phyloP scores from a whole-genome alignment of 2,113 vertebrate genomes.

The Hymenochirus boettgeri region DNA sequence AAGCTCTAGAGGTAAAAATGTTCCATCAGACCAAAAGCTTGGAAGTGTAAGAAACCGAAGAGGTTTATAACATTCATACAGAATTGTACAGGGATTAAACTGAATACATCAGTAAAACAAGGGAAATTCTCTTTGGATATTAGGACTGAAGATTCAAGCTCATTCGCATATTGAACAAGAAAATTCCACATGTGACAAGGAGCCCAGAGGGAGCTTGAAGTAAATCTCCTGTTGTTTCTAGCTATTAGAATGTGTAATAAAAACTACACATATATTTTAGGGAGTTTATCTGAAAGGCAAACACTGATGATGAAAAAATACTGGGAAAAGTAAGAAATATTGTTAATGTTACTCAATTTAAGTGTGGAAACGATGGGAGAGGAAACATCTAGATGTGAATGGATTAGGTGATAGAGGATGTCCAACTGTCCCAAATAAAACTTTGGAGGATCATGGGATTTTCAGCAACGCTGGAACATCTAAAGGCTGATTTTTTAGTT shows the following conservation, averaged over 20 bases:
- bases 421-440: too few relatives aligned
- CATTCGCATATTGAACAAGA: constrained; percentile 15
- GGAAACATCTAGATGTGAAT: too few relatives aligned
- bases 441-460: too few relatives aligned
- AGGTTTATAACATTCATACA: constrained; percentile 17
- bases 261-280: constrained; percentile 1
- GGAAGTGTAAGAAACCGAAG: constrained; percentile 7
- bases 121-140: constrained; percentile 23
- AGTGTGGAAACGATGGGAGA: too few relatives aligned
- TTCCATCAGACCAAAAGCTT: constrained; percentile 18
- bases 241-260: constrained; percentile 19
- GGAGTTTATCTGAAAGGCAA: constrained; percentile 4
- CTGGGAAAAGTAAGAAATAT: too few relatives aligned
- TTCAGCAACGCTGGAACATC: too few relatives aligned
- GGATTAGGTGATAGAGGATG: too few relatives aligned
- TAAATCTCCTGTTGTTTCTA: constrained; percentile 10
- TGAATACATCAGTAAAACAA: constrained; percentile 16
- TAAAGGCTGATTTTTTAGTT: too few relatives aligned
- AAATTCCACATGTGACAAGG: neutral
- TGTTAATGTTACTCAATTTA: too few relatives aligned
- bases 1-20: constrained; percentile 12
- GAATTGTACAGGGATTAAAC: constrained; percentile 17
- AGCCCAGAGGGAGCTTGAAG: constrained; percentile 6
- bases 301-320: too few relatives aligned
- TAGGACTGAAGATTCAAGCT: constrained; percentile 7